Conservation (phyloP, 2,888 invertebrate species). For the Leptogaster cylindrica region DNA sequence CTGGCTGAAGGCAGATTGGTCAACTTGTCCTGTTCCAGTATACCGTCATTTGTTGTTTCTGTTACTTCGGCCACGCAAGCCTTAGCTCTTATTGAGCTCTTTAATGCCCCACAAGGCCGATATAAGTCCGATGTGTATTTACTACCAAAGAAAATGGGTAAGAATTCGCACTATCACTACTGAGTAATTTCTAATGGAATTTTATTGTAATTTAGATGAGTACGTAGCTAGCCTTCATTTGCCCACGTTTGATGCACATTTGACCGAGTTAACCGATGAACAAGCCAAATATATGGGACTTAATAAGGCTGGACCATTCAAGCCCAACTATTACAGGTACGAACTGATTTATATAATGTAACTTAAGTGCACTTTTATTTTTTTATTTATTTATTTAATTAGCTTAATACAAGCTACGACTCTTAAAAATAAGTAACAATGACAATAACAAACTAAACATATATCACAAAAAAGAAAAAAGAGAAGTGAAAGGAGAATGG, state of each 20-base stretch:
- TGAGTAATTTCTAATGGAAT: constrained; percentile 21
- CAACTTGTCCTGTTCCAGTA: constrained; percentile 94
- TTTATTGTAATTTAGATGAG: too few relatives aligned
- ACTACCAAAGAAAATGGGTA: constrained; percentile 97
- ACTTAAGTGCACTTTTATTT: too few relatives aligned
- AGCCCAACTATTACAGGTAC: constrained; percentile 98
- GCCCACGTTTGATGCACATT: constrained; percentile 95
- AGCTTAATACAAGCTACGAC: too few relatives aligned
- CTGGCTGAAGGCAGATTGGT: constrained; percentile 95
- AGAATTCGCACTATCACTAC: constrained; percentile 50
- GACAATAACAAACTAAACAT: too few relatives aligned
- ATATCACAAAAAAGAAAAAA: too few relatives aligned
- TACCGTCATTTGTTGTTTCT: constrained; percentile 97
- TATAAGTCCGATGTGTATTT: constrained; percentile 98
- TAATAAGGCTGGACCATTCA: constrained; percentile 97
- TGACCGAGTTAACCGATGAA: constrained; percentile 94
- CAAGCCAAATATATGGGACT: constrained; percentile 97
- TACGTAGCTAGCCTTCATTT: constrained; percentile 97
- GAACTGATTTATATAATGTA: too few relatives aligned
- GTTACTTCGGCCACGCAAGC: constrained; percentile 98
- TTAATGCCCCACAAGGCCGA: constrained; percentile 91
- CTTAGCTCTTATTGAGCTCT: constrained; percentile 93
- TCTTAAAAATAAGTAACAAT: too few relatives aligned
- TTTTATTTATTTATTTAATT: too few relatives aligned
- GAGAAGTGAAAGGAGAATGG: too few relatives aligned